phyloP scores from a whole-genome alignment of 2,888 invertebrate species.

The Protula sp. region DNA sequence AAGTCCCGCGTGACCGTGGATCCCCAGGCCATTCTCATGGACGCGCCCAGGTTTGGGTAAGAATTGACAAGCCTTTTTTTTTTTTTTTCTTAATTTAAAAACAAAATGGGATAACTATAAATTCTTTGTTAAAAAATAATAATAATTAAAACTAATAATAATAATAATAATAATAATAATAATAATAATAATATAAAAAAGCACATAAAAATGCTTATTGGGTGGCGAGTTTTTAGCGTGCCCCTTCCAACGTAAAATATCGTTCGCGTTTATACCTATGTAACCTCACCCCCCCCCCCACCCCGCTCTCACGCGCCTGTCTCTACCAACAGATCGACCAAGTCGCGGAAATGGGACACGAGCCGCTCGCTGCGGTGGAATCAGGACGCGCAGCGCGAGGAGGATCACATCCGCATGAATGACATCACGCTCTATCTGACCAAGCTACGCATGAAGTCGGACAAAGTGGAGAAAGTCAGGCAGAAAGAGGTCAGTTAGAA shows the following conservation, averaged over 20 bases:
- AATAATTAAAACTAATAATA: too few species aligned
- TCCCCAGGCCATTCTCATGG: slow-evolving; percentile 48
- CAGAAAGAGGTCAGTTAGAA: slow-evolving; percentile 45
- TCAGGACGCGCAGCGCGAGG: slow-evolving; percentile 54
- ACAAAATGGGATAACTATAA: too few species aligned
- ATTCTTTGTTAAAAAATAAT: too few species aligned
- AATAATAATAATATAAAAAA: too few species aligned
- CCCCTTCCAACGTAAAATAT: too few species aligned
- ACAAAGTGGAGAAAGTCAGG: slow-evolving; percentile 45
- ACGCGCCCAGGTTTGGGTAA: slow-evolving; percentile 52
- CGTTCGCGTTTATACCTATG: too few species aligned
- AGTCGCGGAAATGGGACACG: slow-evolving; percentile 50
- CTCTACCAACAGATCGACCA: slow-evolving; percentile 46
- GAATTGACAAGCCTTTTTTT: slow-evolving; percentile 10
- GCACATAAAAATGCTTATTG: too few species aligned
- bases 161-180: too few species aligned
- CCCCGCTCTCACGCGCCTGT: too few species aligned
- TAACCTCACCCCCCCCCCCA: too few species aligned
- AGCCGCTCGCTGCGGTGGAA: slow-evolving; percentile 51
- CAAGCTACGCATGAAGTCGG: slow-evolving; percentile 37
- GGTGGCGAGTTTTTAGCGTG: too few species aligned
- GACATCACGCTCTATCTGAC: slow-evolving; percentile 49
- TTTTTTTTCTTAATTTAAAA: too few species aligned
- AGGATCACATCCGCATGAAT: slow-evolving; percentile 47
- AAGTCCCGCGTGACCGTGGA: slow-evolving; percentile 40